Evolutionary conservation across 2,888 invertebrate genomes (phyloP), one percentile per base, ranked within the genome.

Genomic region (Phanerotoma sp.): DNA sequence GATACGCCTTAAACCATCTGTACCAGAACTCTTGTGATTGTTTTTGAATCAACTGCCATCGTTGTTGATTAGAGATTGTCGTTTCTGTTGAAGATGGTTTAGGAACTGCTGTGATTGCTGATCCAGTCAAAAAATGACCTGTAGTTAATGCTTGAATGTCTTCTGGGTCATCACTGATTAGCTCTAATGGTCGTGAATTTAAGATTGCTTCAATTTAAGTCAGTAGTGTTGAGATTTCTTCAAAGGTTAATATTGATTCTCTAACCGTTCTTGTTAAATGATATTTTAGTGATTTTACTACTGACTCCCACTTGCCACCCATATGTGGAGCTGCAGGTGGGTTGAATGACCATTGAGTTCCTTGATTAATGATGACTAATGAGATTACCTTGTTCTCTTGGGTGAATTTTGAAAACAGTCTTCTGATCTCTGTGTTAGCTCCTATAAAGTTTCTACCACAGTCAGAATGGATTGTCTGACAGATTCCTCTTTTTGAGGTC

Each of bases 361-460:
- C 46, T 5, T 13, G 13, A 15, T 28, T 22, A 10, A 9, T 18
- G 15, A 38, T 38, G 9, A 38, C 1, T 15, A 4, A 16, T 10
- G 18, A 38, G 37, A 38, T 38, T 15, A 10, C 18, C 9, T 10
- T 10, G 18, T 20, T 38, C 16, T 13, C 10, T 16, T 3, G 1
- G 13, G 28, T 21, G 21, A 16, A n/a, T 3, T 2, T n/a, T 7
- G 2, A 10, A 13, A 60, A 57, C 7, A 56, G 30, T 4, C 33
- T 4, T 9, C 37, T 48, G 3, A 60, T 33, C n/a, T 57, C 55
- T 2, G 16, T 20, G 3, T 56, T 28, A 1, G 67, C 66, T 3
- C 66, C 67, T 1, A 62, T 44, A 37, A 66, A 66, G 32, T 65
- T 66, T 1, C 62, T 64, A 1, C 65, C 65, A 28, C 60, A 54